Conservation (phyloP, 2,797 vertebrate species). For the Lacerta bilineata region DNA sequence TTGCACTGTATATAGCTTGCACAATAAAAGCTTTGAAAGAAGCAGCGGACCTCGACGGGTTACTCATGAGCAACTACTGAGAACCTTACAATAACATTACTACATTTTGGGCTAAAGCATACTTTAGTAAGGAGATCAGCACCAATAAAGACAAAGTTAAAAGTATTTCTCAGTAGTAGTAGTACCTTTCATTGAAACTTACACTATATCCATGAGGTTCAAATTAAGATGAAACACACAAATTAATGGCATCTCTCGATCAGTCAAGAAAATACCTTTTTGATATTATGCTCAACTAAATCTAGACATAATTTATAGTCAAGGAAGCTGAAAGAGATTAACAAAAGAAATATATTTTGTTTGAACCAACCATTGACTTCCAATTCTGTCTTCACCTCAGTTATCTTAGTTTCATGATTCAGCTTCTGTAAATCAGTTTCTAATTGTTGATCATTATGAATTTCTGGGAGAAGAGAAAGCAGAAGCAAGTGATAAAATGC, state of each 20-base stretch:
- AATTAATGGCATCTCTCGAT: background rate
- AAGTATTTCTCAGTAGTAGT: background rate
- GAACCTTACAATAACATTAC: background rate
- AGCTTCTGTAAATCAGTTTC: conserved; percentile 29
- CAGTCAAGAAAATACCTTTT: background rate
- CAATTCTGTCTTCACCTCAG: conserved; percentile 10
- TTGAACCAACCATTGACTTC: conserved; percentile 27
- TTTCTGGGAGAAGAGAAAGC: background rate
- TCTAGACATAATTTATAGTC: background rate
- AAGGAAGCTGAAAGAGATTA: conserved; percentile 2
- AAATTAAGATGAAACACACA: background rate
- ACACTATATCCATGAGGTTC: background rate
- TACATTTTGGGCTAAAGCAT: background rate
- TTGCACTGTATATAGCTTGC: too few relatives aligned
- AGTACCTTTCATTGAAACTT: background rate
- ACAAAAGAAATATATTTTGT: conserved; percentile 1
- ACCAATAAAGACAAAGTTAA: background rate
- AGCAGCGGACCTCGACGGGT: too few relatives aligned
- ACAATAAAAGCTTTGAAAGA: too few relatives aligned
- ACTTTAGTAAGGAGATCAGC: background rate
- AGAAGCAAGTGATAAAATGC: conserved; percentile 1
- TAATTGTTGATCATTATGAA: conserved; percentile 23
- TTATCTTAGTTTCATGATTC: conserved; percentile 22
- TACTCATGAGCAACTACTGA: too few relatives aligned
- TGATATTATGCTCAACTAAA: background rate